A percentile compares a stretch with the other conserved stretches of the same genome.
Evolutionary conservation across 64 coral and sea anemone species (phyloP).

Genomic region (Porites lutea): DNA sequence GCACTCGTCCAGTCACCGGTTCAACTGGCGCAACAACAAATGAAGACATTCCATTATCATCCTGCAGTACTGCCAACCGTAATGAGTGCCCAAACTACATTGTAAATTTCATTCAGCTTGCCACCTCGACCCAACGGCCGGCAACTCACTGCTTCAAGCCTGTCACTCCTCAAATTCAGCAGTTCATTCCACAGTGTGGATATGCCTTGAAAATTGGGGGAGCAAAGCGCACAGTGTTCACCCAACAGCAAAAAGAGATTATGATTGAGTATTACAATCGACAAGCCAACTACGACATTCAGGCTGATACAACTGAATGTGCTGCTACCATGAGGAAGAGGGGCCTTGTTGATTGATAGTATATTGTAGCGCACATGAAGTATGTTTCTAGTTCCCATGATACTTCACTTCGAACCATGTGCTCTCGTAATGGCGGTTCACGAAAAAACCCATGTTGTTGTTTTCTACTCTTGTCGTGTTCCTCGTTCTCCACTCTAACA

Average conservation of each 20-base stretch:
- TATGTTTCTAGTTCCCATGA: too few species aligned
- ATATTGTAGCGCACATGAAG: too few species aligned
- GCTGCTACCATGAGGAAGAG: not conserved
- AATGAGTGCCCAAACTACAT: not conserved
- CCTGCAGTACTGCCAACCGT: not conserved
- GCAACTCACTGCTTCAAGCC: not conserved
- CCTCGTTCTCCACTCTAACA: too few species aligned
- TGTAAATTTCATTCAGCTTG: not conserved
- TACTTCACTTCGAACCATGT: too few species aligned
- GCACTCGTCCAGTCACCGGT: not conserved
- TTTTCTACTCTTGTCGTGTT: too few species aligned
- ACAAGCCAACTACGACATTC: not conserved
- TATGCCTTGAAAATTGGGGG: not conserved
- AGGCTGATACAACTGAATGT: not conserved
- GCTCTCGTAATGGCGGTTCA: too few species aligned
- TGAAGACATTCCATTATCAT: not conserved
- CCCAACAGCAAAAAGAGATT: not conserved
- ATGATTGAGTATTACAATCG: conserved; percentile 1
- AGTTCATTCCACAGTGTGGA: not conserved
- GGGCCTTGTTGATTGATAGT: too few species aligned
- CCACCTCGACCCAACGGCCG: not conserved
- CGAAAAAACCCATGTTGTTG: too few species aligned
- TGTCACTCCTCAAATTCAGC: not conserved
- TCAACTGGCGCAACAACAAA: not conserved
- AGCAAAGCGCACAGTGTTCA: not conserved